These are phyloP conservation scores for Tholera decimalis DNA, from an alignment of 2,888 invertebrate genomes.

Conservation along the genomic window DNA sequence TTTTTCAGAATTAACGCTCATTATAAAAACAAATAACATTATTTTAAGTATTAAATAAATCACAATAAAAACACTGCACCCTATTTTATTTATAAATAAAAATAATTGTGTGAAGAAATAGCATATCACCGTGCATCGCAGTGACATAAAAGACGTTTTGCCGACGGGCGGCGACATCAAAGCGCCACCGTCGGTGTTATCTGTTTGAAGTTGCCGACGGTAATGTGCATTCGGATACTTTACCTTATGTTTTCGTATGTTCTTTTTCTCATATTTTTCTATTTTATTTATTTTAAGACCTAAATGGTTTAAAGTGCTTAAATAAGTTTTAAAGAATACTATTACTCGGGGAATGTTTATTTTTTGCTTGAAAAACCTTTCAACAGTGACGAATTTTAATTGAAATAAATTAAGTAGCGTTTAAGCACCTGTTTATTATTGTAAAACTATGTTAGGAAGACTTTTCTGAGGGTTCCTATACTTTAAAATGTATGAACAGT, in stretches of 20 bases:
- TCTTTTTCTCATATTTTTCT: constrained; percentile 36
- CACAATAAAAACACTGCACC: constrained; percentile 28
- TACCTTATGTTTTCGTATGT: constrained; percentile 30
- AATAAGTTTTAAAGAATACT: constrained; percentile 23
- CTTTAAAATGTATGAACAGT: background rate
- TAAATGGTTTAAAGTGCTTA: constrained; percentile 29
- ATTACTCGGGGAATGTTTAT: background rate
- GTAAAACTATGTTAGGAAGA: background rate
- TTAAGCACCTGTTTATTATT: background rate
- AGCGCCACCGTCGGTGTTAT: constrained; percentile 76
- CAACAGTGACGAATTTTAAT: constrained; percentile 4
- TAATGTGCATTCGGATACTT: constrained; percentile 63
- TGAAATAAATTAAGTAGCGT: constrained; percentile 17
- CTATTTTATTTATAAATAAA: constrained; percentile 52
- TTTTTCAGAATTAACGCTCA: background rate
- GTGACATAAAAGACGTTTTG: constrained; percentile 68
- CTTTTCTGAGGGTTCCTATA: background rate
- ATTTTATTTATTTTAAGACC: constrained; percentile 39
- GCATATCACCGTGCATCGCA: constrained; percentile 57
- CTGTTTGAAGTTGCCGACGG: constrained; percentile 82
- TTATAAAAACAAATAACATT: constrained; percentile 17
- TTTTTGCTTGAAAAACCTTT: constrained; percentile 15
- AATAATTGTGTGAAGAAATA: constrained; percentile 73
- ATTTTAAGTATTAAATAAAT: constrained; percentile 41
- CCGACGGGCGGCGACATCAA: constrained; percentile 83